A percentile compares a stretch with the other conserved stretches of the same genome.
phyloP scores from a whole-genome alignment of 2,888 invertebrate species.

The Dryobota labecula region DNA sequence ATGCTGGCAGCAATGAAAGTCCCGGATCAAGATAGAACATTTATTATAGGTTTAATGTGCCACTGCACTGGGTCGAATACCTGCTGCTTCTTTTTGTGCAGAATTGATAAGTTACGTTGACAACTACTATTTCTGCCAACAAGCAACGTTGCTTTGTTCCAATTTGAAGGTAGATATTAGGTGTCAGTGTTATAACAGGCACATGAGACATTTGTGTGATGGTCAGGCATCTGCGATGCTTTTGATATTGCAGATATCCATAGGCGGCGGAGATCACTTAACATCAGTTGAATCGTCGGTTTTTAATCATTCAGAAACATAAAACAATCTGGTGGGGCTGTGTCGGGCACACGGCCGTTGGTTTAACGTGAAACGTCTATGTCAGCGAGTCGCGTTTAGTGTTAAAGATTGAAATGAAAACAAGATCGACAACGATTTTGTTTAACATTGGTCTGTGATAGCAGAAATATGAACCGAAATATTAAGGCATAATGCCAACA shows the following conservation, averaged over 20 bases:
- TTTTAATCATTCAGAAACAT: no score
- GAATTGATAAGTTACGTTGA: not conserved
- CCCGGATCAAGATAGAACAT: slow-evolving; percentile 53
- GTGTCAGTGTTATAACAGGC: not conserved
- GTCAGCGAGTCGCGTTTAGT: not conserved
- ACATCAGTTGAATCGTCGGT: no score
- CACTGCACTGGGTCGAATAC: slow-evolving; percentile 7
- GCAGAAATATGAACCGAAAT: no score
- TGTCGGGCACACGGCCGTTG: no score
- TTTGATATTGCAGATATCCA: no score
- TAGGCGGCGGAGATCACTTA: no score
- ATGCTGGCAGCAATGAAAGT: slow-evolving; percentile 27
- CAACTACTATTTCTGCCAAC: not conserved
- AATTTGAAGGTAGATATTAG: not conserved
- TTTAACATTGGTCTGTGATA: no score
- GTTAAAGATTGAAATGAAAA: no score
- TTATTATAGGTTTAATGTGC: slow-evolving; percentile 51
- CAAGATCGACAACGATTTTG: no score
- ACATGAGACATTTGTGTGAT: not conserved
- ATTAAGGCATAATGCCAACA: no score
- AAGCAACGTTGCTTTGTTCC: not conserved
- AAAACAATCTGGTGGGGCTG: not conserved
- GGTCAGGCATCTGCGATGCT: not conserved
- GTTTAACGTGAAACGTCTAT: not conserved
- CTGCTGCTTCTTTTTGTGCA: slow-evolving; percentile 14